Evolutionary conservation across 2,113 vertebrate genomes (phyloP).

Genomic region (Himantopus leucocephalus): DNA sequence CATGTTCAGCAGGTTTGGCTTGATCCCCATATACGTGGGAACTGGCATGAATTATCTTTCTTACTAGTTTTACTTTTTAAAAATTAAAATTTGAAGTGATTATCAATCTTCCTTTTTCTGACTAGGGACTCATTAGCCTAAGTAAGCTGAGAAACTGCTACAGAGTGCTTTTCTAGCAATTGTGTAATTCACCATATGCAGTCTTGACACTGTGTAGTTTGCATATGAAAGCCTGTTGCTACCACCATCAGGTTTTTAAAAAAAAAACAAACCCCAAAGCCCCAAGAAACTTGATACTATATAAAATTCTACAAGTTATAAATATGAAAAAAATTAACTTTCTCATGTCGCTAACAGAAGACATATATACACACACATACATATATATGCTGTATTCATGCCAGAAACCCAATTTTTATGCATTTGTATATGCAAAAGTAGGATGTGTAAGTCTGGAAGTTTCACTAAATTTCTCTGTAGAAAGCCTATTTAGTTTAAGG

Average conservation of each 20-base stretch:
- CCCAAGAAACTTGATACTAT: not conserved
- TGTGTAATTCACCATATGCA: not conserved
- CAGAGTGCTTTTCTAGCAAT: not conserved
- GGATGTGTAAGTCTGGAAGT: not conserved
- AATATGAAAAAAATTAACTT: not conserved
- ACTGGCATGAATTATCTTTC: not conserved
- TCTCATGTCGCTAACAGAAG: not conserved
- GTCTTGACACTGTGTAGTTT: not conserved
- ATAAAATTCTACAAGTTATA: not conserved
- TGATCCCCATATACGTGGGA: not conserved
- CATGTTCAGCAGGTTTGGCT: not conserved
- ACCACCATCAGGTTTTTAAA: not conserved
- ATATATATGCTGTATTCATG: not conserved
- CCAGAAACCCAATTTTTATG: not conserved
- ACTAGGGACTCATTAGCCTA: not conserved
- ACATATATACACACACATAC: fast-evolving
- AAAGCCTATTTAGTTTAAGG: not conserved
- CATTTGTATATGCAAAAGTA: not conserved
- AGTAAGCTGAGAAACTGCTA: not conserved
- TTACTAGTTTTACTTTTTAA: not conserved
- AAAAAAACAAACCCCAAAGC: not conserved
- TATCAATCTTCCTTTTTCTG: not conserved
- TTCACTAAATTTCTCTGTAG: not conserved
- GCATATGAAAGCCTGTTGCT: not conserved
- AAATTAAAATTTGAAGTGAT: not conserved